Evolutionary conservation across 2,888 invertebrate species (phyloP).

Genomic region (Morpho achilles): DNA sequence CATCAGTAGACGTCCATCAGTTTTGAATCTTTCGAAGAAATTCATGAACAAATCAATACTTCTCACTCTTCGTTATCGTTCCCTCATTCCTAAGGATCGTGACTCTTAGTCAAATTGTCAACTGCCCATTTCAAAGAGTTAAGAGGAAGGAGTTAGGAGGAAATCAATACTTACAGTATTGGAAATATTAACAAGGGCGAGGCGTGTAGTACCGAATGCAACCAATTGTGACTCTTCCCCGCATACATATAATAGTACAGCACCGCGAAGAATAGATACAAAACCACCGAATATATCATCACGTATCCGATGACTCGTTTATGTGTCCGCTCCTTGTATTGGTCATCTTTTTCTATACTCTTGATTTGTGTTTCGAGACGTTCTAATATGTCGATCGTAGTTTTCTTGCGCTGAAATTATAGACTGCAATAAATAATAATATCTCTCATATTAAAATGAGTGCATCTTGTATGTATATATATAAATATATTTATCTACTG

Average conservation of each 20-base stretch:
- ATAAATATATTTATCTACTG: no score
- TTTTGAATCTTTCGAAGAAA: no score
- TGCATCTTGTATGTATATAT: no score
- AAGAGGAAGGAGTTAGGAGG: no score
- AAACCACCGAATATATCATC: slow-evolving; percentile 82
- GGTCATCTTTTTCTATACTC: slow-evolving; percentile 88
- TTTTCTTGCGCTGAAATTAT: slow-evolving; percentile 64
- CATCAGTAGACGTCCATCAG: no score
- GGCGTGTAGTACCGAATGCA: slow-evolving; percentile 86
- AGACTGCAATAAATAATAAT: no score
- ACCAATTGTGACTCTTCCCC: slow-evolving; percentile 84
- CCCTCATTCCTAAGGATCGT: no score
- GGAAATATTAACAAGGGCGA: slow-evolving; percentile 90
- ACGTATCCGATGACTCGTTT: slow-evolving; percentile 90
- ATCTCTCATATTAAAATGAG: no score
- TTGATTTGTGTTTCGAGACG: slow-evolving; percentile 88
- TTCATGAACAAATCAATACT: no score
- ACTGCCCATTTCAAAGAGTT: no score
- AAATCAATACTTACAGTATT: slow-evolving; percentile 84
- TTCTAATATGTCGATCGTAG: slow-evolving; percentile 79
- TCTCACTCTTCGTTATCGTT: no score
- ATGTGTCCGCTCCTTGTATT: slow-evolving; percentile 88
- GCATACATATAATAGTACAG: slow-evolving; percentile 90
- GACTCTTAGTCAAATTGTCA: no score
- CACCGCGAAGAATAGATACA: slow-evolving; percentile 85